phyloP scores from a whole-genome alignment of 2,888 invertebrate species.

The Drymonia ruficornis region DNA sequence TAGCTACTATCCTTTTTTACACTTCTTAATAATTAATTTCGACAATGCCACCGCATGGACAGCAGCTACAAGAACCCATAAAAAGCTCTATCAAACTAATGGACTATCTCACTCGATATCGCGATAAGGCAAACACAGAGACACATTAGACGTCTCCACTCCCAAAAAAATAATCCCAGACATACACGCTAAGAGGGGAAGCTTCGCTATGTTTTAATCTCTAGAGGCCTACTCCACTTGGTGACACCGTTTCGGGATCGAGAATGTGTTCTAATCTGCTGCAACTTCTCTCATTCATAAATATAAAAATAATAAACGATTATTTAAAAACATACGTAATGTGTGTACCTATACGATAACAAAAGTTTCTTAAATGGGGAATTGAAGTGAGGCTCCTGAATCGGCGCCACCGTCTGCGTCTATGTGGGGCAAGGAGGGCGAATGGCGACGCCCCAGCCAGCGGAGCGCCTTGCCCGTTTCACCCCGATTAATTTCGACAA shows the following conservation, averaged over 20 bases:
- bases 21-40: background rate
- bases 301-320: no score
- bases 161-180: slow-evolving; percentile 27
- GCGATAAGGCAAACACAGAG: slow-evolving; percentile 23
- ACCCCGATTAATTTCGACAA: slow-evolving; percentile 35
- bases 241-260: no score
- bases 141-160: slow-evolving; percentile 20
- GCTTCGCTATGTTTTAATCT: slow-evolving; percentile 3
- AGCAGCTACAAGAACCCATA: background rate
- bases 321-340: no score
- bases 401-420: slow-evolving; percentile 52
- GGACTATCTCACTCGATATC: slow-evolving; percentile 10
- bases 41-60: background rate
- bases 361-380: slow-evolving; percentile 1
- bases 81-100: slow-evolving; percentile 23
- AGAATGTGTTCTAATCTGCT: no score
- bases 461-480: slow-evolving; percentile 22
- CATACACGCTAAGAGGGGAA: slow-evolving; percentile 22
- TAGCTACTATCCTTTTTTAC: no score
- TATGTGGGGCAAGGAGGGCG: slow-evolving; percentile 51
- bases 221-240: background rate
- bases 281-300: no score
- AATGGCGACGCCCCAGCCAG: slow-evolving; percentile 41
- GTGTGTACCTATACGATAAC: no score
- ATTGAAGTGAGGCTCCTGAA: slow-evolving; percentile 41